Evolutionary conservation across 2,113 vertebrate species (phyloP).

Genomic region (Nestor notabilis): DNA sequence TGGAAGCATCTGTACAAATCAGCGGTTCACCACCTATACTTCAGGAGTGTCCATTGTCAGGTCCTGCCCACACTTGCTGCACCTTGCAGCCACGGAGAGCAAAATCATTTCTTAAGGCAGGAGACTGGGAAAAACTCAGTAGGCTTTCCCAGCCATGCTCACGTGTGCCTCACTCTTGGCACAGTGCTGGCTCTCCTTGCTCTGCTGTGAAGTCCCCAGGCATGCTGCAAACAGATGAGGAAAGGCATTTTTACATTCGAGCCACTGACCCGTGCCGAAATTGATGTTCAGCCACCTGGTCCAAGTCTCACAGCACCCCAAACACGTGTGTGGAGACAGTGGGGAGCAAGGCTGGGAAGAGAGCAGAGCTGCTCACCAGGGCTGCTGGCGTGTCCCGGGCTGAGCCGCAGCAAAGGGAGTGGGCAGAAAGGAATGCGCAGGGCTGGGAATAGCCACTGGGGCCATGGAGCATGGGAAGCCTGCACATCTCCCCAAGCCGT

Average conservation of each 20-base stretch:
- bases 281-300: conserved; percentile 2
- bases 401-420: conserved; percentile 16
- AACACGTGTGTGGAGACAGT: not conserved
- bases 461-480: conserved; percentile 65
- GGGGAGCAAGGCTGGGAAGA: not conserved
- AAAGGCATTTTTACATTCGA: not conserved
- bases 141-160: accelerated
- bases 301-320: accelerated
- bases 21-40: not conserved
- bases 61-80: not conserved
- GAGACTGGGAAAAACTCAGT: not conserved
- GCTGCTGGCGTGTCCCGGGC: not conserved
- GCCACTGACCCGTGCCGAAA: accelerated
- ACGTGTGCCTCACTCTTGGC: not conserved
- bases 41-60: accelerated
- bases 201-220: not conserved
- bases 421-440: conserved; percentile 66
- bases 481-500: not conserved
- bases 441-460: conserved; percentile 66
- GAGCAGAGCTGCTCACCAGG: not conserved
- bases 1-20: not conserved
- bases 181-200: not conserved
- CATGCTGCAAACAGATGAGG: not conserved
- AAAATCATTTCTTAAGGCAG: accelerated
- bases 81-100: not conserved